phyloP scores from a whole-genome alignment of 2,888 invertebrate genomes.

The Tetropium fuscum region DNA sequence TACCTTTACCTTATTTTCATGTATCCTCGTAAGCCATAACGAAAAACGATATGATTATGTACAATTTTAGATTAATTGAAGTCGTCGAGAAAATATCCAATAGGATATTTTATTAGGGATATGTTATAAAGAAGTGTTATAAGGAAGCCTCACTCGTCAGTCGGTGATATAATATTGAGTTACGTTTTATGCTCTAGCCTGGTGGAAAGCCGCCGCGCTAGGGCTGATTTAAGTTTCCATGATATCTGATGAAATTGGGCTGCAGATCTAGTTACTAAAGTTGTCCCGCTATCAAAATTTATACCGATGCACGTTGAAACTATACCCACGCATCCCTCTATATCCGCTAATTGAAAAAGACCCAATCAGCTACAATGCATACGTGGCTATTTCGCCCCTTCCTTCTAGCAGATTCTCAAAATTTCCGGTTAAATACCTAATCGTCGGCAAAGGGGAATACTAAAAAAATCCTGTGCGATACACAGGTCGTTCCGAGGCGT shows the following conservation, averaged over 20 bases:
- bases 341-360: not conserved
- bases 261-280: slow-evolving; percentile 11
- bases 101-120: too few species aligned
- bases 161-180: too few species aligned
- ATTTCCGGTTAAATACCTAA: not conserved
- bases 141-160: too few species aligned
- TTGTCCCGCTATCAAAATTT: slow-evolving; percentile 10
- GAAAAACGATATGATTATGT: too few species aligned
- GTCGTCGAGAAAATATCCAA: too few species aligned
- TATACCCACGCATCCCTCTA: not conserved
- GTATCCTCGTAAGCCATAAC: too few species aligned
- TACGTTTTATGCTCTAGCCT: too few species aligned
- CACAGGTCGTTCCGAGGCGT: not conserved
- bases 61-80: too few species aligned
- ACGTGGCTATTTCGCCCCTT: not conserved
- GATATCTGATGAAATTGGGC: slow-evolving; percentile 18
- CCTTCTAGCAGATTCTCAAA: not conserved
- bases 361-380: not conserved
- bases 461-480: not conserved
- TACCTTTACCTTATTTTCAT: too few species aligned
- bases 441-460: not conserved
- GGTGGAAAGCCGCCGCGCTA: not conserved
- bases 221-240: slow-evolving; percentile 14
- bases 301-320: slow-evolving; percentile 1
- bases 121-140: too few species aligned